Evolutionary conservation across 2,888 invertebrate species (phyloP), one percentile per base, ranked within the genome.

Genomic region (Octonoba sinensis): DNA sequence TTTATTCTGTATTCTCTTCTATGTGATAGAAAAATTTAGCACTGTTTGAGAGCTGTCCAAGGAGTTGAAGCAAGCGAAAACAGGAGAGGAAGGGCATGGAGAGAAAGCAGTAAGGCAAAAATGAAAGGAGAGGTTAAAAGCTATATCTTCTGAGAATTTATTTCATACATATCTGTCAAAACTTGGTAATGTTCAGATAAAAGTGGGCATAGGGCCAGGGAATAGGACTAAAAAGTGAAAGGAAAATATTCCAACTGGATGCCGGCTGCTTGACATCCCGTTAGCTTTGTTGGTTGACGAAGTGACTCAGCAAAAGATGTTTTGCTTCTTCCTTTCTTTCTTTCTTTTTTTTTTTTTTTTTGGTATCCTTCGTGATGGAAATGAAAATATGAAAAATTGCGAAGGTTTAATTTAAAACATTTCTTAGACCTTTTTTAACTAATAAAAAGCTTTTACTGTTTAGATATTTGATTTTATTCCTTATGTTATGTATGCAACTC

Each of bases 101-200:
- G n/a, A 24, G 24, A 49, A 51, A 18, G 51, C 20, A 16, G 16
- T 24, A 49, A 46, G 15, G 44, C 44, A 16, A 56, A 54, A 27
- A 46, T 22, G 36, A 36, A 36, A 8, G 36, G 51, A 62, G 54
- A 54, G 57, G 64, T 72, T 72, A 72, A 72, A 72, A 72, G 72
- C 62, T 64, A 49, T 72, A 72, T 72, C 36, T 59, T 65, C 65
- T 15, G 64, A 57, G 66, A 57, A 59, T 57, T 74, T 24, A 24
- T 46, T 59, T 47, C 59, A 66, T 75, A 60, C 60, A 67, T 67
- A 67, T 59, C 67, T 75, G 75, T 67, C 75, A 75, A 46, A 75
- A 75, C 44, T 64, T 64, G 64, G 64, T 64, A 75, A 60, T 67
- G 67, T 57, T 74, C 60, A 51, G 51, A 66, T 51, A 75, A 54